These are phyloP conservation scores for Equus przewalskii DNA, from an alignment of 2,113 vertebrate genomes.

Conservation along the genomic window DNA sequence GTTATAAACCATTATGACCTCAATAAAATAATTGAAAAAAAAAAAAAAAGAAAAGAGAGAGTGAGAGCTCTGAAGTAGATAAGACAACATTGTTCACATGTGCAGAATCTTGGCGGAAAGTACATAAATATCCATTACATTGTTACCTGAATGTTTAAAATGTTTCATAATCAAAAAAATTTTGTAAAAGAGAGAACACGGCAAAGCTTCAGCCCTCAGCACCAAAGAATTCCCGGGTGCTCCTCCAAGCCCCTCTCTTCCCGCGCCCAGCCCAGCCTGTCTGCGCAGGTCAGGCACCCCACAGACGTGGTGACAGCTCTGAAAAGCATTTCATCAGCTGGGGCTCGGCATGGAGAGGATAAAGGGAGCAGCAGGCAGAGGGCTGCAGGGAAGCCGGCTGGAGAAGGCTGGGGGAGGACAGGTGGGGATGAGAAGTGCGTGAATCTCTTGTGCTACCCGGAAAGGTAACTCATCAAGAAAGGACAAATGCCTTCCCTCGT, in stretches of 20 bases:
- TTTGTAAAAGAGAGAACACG: not conserved
- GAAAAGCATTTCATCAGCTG: fast-evolving
- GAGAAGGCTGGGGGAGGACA: not conserved
- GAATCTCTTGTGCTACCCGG: not conserved
- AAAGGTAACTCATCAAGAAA: not conserved
- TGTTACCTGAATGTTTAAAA: not conserved
- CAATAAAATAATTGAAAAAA: not conserved
- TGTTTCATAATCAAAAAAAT: not conserved
- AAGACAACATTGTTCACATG: not conserved
- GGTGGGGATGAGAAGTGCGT: not conserved
- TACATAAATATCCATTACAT: not conserved
- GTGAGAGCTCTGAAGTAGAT: not conserved
- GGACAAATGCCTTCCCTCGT: not conserved
- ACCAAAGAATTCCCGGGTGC: not conserved
- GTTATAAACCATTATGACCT: too few relatives aligned
- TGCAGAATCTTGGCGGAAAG: not conserved
- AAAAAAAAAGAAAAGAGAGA: too few relatives aligned
- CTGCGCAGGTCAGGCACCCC: not conserved
- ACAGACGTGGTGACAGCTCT: not conserved
- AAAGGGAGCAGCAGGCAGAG: not conserved
- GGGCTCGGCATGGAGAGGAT: not conserved
- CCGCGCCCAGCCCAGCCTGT: not conserved
- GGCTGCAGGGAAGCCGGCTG: not conserved
- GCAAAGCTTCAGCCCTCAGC: not conserved
- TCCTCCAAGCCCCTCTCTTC: fast-evolving